These are phyloP conservation scores for Struthidea cinerea DNA, from an alignment of 2,113 vertebrate species.

Conservation along the genomic window DNA sequence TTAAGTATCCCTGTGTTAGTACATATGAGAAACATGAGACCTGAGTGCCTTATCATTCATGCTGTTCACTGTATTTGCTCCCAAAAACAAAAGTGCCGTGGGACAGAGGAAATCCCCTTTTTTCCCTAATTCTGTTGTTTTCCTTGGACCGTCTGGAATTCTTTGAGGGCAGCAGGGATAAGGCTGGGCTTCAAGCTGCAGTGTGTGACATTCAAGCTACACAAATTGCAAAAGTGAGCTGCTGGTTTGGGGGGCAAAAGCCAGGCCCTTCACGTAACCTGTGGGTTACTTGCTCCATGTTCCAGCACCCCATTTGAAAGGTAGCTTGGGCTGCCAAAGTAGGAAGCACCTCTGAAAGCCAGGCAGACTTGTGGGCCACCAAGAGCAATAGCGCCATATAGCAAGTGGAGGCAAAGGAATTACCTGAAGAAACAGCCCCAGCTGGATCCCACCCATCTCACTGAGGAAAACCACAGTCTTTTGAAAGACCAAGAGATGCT, in stretches of 20 bases:
- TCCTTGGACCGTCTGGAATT: not conserved
- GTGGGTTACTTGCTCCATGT: not conserved
- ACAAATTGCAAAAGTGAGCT: not conserved
- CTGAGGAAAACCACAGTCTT: not conserved
- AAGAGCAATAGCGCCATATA: not conserved
- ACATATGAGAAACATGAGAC: slow-evolving; percentile 25
- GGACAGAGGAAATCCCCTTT: not conserved
- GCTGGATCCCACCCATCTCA: rapidly evolving
- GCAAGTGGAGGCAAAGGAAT: not conserved
- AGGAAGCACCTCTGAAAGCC: not conserved
- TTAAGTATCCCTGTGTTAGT: slow-evolving; percentile 27
- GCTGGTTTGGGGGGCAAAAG: not conserved
- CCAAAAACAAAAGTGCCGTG: not conserved
- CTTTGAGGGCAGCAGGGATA: not conserved
- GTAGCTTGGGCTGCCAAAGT: not conserved
- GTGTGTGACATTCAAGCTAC: not conserved
- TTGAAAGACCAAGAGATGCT: not conserved
- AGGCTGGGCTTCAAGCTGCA: not conserved
- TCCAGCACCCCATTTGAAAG: not conserved
- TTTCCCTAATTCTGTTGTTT: not conserved
- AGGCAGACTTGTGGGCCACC: not conserved
- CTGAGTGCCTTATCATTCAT: not conserved
- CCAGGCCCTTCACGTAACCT: not conserved
- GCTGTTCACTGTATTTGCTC: not conserved
- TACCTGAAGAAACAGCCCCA: not conserved